A percentile compares a stretch with the other conserved stretches of the same genome.
Evolutionary conservation across 2,888 invertebrate genomes (phyloP).

Genomic region (Tipula helvola): DNA sequence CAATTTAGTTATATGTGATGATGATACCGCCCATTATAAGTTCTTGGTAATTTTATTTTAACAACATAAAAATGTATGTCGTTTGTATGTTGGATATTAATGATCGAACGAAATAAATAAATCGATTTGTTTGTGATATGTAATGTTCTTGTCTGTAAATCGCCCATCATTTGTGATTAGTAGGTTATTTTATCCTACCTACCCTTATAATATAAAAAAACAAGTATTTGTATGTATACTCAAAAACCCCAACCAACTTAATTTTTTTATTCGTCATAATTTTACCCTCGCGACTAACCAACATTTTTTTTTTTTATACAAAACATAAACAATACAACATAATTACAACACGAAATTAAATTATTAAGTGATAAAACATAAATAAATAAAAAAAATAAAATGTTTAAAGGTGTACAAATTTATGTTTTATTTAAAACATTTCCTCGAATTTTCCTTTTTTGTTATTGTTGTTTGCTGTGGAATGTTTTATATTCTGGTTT

Average conservation of each 20-base stretch:
- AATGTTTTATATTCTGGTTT: background rate
- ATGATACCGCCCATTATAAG: conserved; percentile 4
- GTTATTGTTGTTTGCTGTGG: background rate
- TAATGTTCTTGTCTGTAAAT: background rate
- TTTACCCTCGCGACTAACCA: background rate
- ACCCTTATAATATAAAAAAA: background rate
- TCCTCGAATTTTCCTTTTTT: background rate
- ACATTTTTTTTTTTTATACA: background rate
- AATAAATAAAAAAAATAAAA: background rate
- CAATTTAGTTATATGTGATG: background rate
- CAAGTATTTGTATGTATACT: background rate
- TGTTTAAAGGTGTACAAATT: background rate
- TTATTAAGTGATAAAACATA: background rate
- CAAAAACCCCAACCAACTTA: background rate
- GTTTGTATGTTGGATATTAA: background rate
- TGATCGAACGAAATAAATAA: background rate
- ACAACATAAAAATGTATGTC: background rate
- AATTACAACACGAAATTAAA: background rate
- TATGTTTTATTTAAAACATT: background rate
- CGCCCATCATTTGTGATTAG: background rate
- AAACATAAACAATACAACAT: conserved; percentile 4
- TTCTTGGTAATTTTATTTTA: background rate
- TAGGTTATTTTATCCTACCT: background rate
- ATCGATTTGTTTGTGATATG: background rate
- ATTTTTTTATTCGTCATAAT: background rate